phyloP scores from a whole-genome alignment of 1,140 invertebrate species.

The Drosophila athabasca region DNA sequence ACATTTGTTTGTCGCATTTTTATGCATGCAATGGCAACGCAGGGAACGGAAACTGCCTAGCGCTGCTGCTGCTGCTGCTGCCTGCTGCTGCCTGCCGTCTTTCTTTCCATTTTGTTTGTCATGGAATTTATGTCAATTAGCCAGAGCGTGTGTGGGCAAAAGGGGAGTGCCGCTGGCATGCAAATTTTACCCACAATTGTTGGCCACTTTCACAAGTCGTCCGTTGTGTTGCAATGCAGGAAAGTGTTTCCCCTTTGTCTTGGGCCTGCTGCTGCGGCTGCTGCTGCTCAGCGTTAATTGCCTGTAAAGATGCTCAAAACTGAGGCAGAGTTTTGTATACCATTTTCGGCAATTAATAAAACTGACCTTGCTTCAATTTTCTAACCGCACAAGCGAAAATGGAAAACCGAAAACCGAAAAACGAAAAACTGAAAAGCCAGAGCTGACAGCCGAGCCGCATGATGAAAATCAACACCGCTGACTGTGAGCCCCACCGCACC shows the following conservation, averaged over 20 bases:
- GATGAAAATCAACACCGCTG: conserved; percentile 46
- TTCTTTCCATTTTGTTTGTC: conserved; percentile 56
- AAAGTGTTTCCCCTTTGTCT: conserved; percentile 64
- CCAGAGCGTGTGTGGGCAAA: conserved; percentile 20
- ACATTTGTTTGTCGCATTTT: conserved; percentile 53
- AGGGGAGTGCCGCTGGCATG: conserved; percentile 50
- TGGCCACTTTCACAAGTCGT: conserved; percentile 68
- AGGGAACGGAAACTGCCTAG: conserved; percentile 24
- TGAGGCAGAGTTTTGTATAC: conserved; percentile 41
- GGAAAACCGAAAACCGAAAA: conserved; percentile 26
- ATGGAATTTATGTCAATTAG: conserved; percentile 79
- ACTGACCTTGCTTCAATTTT: conserved; percentile 76
- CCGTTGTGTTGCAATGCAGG: conserved; percentile 65
- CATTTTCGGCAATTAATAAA: conserved; percentile 70
- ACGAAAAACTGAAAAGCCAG: neutral
- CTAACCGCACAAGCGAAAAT: conserved; percentile 51
- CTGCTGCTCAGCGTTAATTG: conserved; percentile 66
- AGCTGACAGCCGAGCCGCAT: conserved; percentile 50
- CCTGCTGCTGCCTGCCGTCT: neutral
- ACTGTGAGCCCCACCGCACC: conserved; percentile 43
- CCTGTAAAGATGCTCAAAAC: conserved; percentile 74
- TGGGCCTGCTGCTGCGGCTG: conserved; percentile 37
- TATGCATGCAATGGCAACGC: conserved; percentile 57
- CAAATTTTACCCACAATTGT: conserved; percentile 69
- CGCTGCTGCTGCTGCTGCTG: neutral